These are phyloP conservation scores for Mixornis gularis DNA, from an alignment of 2,113 vertebrate genomes.

Conservation along the genomic window DNA sequence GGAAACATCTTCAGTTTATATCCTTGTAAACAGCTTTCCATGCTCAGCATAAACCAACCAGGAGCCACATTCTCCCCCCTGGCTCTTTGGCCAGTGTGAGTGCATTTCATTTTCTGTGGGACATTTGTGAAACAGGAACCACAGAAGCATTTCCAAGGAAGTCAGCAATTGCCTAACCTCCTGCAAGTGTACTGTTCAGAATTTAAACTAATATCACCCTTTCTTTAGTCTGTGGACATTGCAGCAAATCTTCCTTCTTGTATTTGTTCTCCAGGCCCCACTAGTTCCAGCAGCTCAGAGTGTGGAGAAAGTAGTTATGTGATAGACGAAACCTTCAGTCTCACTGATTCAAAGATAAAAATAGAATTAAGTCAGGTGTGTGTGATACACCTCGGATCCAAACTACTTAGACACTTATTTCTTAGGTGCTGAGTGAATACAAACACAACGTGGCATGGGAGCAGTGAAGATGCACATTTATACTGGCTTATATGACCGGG, in stretches of 20 bases:
- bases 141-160: neutral
- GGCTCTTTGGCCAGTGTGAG: neutral
- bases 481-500: neutral
- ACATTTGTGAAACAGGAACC: neutral
- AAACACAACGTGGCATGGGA: neutral
- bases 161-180: neutral
- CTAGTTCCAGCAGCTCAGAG: neutral
- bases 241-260: neutral
- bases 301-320: neutral
- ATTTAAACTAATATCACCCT: neutral
- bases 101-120: neutral
- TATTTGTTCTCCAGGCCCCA: neutral
- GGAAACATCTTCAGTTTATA: neutral
- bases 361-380: neutral
- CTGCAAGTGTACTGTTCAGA: neutral
- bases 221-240: neutral
- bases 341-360: neutral
- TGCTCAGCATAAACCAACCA: neutral
- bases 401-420: neutral
- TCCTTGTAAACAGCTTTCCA: neutral
- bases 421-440: neutral
- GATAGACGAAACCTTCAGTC: neutral
- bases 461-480: neutral
- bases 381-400: neutral
- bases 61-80: neutral